Conservation (phyloP, 2,113 vertebrate species). For the Rafetus swinhoei region DNA sequence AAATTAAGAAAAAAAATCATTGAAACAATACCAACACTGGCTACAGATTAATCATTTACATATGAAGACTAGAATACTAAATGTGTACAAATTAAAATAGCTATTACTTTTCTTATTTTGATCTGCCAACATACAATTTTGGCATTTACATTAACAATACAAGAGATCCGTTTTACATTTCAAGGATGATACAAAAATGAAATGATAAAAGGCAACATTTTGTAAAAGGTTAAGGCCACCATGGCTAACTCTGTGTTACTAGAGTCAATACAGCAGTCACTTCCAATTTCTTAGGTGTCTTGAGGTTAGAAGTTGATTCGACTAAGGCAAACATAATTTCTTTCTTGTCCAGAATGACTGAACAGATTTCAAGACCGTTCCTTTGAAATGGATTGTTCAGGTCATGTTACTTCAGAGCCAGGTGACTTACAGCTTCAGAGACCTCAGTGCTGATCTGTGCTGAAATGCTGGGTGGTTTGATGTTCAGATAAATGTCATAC, state of each 20-base stretch:
- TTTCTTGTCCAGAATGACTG: constrained; percentile 41
- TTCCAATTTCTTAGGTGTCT: constrained; percentile 54
- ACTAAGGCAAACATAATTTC: constrained; percentile 71
- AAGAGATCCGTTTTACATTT: constrained; percentile 25
- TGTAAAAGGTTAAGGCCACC: constrained; percentile 75
- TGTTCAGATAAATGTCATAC: constrained; percentile 92
- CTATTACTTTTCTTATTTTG: constrained; percentile 37
- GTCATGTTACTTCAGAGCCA: constrained; percentile 67
- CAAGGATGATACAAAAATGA: constrained; percentile 47
- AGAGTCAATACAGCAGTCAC: constrained; percentile 65
- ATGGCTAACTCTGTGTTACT: constrained; percentile 63
- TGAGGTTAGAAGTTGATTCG: constrained; percentile 78
- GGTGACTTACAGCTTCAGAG: constrained; percentile 59
- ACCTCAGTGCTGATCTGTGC: constrained; percentile 81
- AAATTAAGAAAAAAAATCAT: constrained; percentile 59
- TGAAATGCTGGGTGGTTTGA: constrained; percentile 78
- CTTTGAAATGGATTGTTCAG: constrained; percentile 21
- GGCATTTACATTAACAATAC: background rate
- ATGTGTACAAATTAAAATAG: constrained; percentile 42
- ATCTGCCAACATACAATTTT: constrained; percentile 43
- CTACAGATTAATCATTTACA: constrained; percentile 37
- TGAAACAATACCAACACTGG: constrained; percentile 50
- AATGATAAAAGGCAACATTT: constrained; percentile 69
- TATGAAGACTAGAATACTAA: constrained; percentile 30
- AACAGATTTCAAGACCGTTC: constrained; percentile 37